Base-by-base conservation (phyloP, 2,113 vertebrate genomes). In the Gila orcuttii region DNA sequence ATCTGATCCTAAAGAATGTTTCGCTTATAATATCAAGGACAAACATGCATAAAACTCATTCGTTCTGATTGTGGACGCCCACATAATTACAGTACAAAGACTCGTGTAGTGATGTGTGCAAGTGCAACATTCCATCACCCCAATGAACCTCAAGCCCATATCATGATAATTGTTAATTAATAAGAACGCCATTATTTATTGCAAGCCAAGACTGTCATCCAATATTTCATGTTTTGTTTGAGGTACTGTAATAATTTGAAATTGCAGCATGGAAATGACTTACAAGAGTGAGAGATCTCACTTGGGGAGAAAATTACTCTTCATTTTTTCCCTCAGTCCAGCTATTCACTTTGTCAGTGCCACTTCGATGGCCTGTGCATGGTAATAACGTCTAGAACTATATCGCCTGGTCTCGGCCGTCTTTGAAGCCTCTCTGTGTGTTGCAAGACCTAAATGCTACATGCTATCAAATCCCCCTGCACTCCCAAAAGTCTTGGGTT, bases 281-380 rank as follows among this genome's bases (percentile, higher is more conserved):
- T 25, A 28, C 28, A 47, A 42, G 64, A 31, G 4, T 89, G 60
- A 52, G 42, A 81, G 52, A 55, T 28, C 69, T 83, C 25, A 83
- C 84, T 82, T 86, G 13, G 60, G 77, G 23, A 83, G 82, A 87
- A 85, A 88, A 87, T 62, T 25, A 42, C 8, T 77, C 80, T 82
- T 86, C 25, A 85, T 83, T 88, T 89, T 66, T 15, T 23, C 50
- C 21, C 42, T 79, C 57, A 76, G 45, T 86, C 69, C 52, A 19
- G 74, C 86, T 73, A 87, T 86, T 62, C 42, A 4, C 13, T 69
- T 42, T 59, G 76, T 76, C 85, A 59, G 82, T 62, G 60, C 59
- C 57, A 80, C 39, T 13, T 62, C 17, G 74, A 86, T 12, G 33
- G 25, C 36, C 52, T 80, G 25, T 80, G 74, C 79, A 83, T 79